Conservation (phyloP, 2,888 invertebrate species). For the Epinotia brunnichana region DNA sequence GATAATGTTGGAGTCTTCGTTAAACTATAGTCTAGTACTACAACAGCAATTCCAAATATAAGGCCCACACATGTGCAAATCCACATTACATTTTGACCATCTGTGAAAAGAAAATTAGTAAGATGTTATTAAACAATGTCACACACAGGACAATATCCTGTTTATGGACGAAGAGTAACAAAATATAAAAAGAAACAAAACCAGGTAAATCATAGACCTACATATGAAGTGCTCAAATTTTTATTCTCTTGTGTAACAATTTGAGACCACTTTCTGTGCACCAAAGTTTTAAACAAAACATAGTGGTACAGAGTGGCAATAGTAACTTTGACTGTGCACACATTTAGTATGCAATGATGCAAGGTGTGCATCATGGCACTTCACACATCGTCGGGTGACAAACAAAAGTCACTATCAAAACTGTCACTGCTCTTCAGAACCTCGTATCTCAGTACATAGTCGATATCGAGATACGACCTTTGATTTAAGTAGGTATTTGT, state of each 20-base stretch:
- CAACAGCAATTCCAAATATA: slow-evolving; percentile 87
- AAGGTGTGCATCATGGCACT: too few relatives aligned
- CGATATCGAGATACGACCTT: too few relatives aligned
- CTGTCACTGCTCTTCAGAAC: too few relatives aligned
- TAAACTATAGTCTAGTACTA: slow-evolving; percentile 87
- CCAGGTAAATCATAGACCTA: neutral
- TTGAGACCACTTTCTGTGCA: too few relatives aligned
- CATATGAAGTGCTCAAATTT: too few relatives aligned
- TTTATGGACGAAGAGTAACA: neutral
- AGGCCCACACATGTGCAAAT: slow-evolving; percentile 89
- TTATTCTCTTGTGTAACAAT: too few relatives aligned
- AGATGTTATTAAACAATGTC: neutral
- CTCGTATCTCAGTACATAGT: too few relatives aligned
- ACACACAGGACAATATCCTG: neutral
- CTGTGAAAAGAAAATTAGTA: slow-evolving; percentile 73
- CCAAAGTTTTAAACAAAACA: too few relatives aligned
- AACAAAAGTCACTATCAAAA: too few relatives aligned
- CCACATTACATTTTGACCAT: slow-evolving; percentile 89
- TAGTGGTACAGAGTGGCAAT: too few relatives aligned
- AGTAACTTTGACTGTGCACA: neutral
- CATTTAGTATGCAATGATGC: neutral
- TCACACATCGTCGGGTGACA: too few relatives aligned
- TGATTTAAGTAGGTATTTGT: too few relatives aligned
- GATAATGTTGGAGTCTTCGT: slow-evolving; percentile 86
- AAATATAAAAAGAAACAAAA: neutral